Evolutionary conservation across 2,113 vertebrate species (phyloP).

Genomic region (Dromas ardeola): DNA sequence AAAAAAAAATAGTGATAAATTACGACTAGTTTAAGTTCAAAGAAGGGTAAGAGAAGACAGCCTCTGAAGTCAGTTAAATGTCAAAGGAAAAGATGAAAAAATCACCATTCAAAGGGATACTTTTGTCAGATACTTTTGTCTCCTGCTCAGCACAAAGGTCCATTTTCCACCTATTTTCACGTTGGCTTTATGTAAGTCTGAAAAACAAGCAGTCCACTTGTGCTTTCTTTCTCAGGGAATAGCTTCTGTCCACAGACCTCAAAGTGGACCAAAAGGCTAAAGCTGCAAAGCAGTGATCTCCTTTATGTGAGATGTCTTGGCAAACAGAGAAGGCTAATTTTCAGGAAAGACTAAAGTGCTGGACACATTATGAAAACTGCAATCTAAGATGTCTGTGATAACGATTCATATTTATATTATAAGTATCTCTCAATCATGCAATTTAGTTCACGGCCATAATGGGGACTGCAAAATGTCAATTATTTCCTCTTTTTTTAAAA

Average conservation of each 20-base stretch:
- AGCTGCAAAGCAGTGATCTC: background rate
- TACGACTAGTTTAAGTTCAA: background rate
- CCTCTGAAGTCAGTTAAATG: background rate
- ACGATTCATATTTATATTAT: background rate
- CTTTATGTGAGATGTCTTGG: background rate
- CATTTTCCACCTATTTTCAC: background rate
- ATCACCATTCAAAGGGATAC: background rate
- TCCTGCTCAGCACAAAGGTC: background rate
- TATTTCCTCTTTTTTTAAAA: background rate
- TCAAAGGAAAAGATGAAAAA: background rate
- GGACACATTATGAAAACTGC: background rate
- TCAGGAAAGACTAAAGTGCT: background rate
- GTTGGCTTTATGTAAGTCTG: background rate
- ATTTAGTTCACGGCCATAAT: background rate
- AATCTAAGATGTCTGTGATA: background rate
- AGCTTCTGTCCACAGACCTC: background rate
- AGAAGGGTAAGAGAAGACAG: accelerated
- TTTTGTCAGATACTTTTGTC: background rate
- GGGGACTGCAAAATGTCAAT: background rate
- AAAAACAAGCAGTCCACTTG: background rate
- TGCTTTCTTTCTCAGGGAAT: background rate
- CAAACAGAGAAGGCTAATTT: background rate
- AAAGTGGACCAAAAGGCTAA: background rate
- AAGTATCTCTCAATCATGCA: background rate
- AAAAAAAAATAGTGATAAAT: background rate